phyloP scores from a whole-genome alignment of 1,140 invertebrate genomes.

The Pentalonia nigronervosa region DNA sequence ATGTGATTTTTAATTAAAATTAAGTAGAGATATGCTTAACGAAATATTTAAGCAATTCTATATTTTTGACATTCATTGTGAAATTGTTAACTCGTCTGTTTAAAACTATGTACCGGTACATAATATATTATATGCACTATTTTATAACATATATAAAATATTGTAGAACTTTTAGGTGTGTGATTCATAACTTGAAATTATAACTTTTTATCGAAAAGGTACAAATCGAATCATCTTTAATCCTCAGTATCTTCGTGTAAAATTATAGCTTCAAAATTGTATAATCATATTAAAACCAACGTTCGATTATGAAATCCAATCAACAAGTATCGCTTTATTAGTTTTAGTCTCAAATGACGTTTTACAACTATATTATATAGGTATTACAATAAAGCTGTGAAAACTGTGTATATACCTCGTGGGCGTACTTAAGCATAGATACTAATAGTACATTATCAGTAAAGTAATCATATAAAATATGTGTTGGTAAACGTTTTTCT shows the following conservation, averaged over 20 bases:
- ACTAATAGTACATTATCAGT: background rate
- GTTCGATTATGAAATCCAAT: background rate
- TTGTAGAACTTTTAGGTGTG: background rate
- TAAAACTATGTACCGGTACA: background rate
- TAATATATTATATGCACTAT: background rate
- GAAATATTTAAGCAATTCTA: background rate
- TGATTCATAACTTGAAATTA: too few relatives aligned
- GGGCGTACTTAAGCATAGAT: background rate
- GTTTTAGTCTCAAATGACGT: background rate
- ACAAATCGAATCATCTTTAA: background rate
- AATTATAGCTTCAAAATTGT: background rate
- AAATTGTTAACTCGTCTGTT: background rate
- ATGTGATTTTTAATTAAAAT: too few relatives aligned
- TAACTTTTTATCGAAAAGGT: background rate
- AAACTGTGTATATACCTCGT: background rate
- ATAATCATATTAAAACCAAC: background rate
- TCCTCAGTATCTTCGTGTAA: background rate
- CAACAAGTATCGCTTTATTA: background rate
- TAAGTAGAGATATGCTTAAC: background rate
- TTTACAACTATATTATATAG: background rate
- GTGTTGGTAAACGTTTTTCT: background rate
- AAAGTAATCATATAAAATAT: background rate
- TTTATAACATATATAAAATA: background rate
- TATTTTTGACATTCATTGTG: background rate
- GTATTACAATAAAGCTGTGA: background rate